Percentiles rank a stretch among this genome's conserved stretches.
Evolutionary conservation across 2,797 vertebrate species (phyloP).

Genomic region (Oryzias sinensis): DNA sequence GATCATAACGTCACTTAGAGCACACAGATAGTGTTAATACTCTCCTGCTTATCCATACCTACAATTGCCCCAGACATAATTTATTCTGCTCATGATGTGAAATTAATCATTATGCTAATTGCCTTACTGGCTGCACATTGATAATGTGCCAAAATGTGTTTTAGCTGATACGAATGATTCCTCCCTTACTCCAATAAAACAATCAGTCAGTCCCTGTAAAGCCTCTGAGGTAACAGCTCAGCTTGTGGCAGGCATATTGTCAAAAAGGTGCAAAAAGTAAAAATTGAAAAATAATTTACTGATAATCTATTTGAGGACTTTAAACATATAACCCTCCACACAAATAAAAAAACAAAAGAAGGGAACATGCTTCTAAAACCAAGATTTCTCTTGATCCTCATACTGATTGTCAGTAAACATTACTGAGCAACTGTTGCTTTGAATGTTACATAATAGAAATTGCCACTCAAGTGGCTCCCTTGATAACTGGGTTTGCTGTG

Average conservation of each 20-base stretch:
- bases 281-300: constrained; percentile 6
- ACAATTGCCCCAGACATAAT: constrained; percentile 4
- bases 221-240: constrained; percentile 12
- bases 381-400: neutral
- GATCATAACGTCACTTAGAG: neutral
- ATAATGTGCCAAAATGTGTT: constrained; percentile 45
- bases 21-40: constrained; percentile 9
- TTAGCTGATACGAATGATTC: constrained; percentile 44
- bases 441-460: constrained; percentile 34
- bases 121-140: constrained; percentile 42
- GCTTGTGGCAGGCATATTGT: constrained; percentile 10
- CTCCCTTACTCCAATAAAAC: constrained; percentile 27
- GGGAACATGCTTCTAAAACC: too few species aligned
- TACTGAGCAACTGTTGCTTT: constrained; percentile 16
- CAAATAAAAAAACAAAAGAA: constrained; percentile 8
- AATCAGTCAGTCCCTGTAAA: constrained; percentile 34
- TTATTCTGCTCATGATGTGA: constrained; percentile 18
- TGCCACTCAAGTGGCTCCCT: constrained; percentile 19
- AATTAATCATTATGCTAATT: constrained; percentile 45
- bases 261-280: constrained; percentile 21
- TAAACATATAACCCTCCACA: neutral
- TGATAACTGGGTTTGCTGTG: constrained; percentile 27
- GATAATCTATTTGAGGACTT: too few species aligned
- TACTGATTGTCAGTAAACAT: neutral
- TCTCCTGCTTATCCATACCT: constrained; percentile 10